A percentile compares a stretch with the other conserved stretches of the same genome.
phyloP scores from a whole-genome alignment of 2,797 vertebrate species.

The Propithecus perrieri region DNA sequence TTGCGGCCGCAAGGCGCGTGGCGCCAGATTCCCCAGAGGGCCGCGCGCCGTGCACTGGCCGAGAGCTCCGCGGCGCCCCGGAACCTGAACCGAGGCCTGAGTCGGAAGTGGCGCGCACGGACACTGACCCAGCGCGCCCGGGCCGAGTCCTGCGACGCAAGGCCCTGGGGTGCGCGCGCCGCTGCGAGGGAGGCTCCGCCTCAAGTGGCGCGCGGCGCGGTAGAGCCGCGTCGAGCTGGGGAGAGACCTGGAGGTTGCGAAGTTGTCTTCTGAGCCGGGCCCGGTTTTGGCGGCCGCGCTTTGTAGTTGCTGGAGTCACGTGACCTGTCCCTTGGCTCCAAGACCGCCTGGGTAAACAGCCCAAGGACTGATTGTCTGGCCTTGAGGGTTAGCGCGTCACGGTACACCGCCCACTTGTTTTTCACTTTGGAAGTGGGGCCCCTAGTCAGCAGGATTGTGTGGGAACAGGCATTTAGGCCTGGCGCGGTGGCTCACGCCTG shows the following conservation, averaged over 20 bases:
- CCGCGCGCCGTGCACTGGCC: neutral
- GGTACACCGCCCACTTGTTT: neutral
- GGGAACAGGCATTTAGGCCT: neutral
- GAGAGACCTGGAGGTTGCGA: accelerated
- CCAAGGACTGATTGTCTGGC: neutral
- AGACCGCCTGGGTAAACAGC: neutral
- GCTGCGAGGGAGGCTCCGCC: neutral
- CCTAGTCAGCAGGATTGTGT: accelerated
- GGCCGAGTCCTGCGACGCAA: neutral
- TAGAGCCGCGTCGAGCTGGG: accelerated
- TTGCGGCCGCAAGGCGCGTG: neutral
- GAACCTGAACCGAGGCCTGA: conserved; percentile 48
- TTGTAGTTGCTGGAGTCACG: accelerated
- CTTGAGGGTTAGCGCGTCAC: neutral
- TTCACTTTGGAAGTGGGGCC: neutral
- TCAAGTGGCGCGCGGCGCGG: neutral
- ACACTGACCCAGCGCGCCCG: neutral
- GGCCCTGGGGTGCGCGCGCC: conserved; percentile 24
- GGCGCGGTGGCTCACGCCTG: too few relatives aligned
- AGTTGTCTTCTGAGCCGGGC: accelerated
- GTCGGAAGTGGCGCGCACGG: conserved; percentile 56
- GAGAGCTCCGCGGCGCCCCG: conserved; percentile 30
- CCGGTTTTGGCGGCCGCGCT: accelerated
- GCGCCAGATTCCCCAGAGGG: conserved; percentile 12
- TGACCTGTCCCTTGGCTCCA: neutral